Conservation (phyloP, 2,888 invertebrate species). For the Cataglyphis livida region DNA sequence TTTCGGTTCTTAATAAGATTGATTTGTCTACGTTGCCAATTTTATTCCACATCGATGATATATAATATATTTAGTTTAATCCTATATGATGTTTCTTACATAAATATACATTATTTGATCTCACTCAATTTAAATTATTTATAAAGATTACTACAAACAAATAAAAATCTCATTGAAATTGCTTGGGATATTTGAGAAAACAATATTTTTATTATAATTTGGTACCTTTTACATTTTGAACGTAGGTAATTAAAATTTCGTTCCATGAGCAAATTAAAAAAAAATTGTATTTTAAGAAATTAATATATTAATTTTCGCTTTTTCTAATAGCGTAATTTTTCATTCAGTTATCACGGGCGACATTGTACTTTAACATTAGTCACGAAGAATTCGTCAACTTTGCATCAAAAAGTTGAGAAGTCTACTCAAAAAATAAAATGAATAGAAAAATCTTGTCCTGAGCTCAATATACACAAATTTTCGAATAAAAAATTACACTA, state of each 20-base stretch:
- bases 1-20: conserved; percentile 25
- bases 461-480: conserved; percentile 18
- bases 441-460: conserved; percentile 12
- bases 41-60: conserved; percentile 13
- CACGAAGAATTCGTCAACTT: conserved; percentile 53
- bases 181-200: not conserved
- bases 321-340: not conserved
- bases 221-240: not conserved
- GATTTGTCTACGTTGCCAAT: conserved; percentile 41
- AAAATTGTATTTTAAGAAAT: not conserved
- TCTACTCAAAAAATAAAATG: conserved; percentile 64
- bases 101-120: not conserved
- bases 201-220: not conserved
- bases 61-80: not conserved
- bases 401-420: conserved; percentile 52
- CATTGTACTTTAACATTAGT: conserved; percentile 1
- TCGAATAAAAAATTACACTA: not conserved
- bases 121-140: conserved; percentile 20
- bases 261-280: not conserved
- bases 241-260: conserved; percentile 3
- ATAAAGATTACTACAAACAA: not conserved
- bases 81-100: not conserved
- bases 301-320: not conserved
- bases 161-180: conserved; percentile 18
- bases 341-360: not conserved